These are phyloP conservation scores for Conops quadrifasciatus DNA, from an alignment of 2,888 invertebrate genomes.

Conservation along the genomic window DNA sequence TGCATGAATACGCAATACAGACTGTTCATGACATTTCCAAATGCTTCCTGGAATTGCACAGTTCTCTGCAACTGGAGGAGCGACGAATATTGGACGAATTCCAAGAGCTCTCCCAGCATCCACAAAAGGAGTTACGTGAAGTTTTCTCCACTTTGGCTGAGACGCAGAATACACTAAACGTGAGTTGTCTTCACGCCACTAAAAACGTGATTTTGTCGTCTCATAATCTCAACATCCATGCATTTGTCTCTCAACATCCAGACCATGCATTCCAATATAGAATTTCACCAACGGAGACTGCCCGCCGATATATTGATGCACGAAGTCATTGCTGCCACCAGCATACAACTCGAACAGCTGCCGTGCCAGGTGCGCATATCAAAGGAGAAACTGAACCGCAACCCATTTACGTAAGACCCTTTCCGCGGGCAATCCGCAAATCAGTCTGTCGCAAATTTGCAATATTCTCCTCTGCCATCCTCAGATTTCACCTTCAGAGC, in stretches of 20 bases:
- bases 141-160: constrained; percentile 49
- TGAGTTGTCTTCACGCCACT: constrained; percentile 40
- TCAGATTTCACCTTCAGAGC: constrained; percentile 23
- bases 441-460: constrained; percentile 35
- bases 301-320: constrained; percentile 49
- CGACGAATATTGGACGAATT: constrained; percentile 51
- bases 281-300: constrained; percentile 37
- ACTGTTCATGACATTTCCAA: constrained; percentile 52
- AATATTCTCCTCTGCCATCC: constrained; percentile 10
- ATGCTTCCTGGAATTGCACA: constrained; percentile 57
- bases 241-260: constrained; percentile 36
- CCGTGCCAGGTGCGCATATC: constrained; percentile 50
- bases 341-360: constrained; percentile 51
- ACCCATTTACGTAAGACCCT: constrained; percentile 54
- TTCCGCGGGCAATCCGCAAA: background rate
- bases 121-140: constrained; percentile 52
- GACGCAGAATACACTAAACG: constrained; percentile 51
- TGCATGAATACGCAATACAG: constrained; percentile 53
- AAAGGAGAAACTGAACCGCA: constrained; percentile 42
- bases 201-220: background rate
- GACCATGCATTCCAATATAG: constrained; percentile 49
- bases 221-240: background rate
- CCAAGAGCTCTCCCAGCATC: constrained; percentile 48
- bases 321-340: constrained; percentile 45
- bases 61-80: constrained; percentile 57